Base-by-base conservation (phyloP, 2,888 invertebrate species). In the Endomychus coccineus region DNA sequence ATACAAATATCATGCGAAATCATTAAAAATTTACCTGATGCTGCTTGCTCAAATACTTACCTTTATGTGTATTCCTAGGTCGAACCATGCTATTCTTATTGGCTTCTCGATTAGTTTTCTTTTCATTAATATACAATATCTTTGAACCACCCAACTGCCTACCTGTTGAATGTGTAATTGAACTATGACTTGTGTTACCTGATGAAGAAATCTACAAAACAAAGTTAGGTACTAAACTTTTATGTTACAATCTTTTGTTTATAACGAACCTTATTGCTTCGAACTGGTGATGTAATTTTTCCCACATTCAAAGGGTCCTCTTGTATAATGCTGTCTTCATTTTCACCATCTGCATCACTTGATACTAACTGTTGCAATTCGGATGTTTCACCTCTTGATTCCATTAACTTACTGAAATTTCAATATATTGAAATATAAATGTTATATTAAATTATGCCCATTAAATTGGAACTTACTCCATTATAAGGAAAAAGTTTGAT, bases 351-450 rank as follows among this genome's bases (percentile, higher is more conserved):
- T 6, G 45, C 54, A 50, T 61, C 61, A 47, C 66, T 66, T 6
- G 64, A 63, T 16, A 67, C 67, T 40, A 67, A 48, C 45, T 67
- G 67, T 44, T 67, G 64, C 15, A 67, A 48, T 51, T 67, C 67
- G 12, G 61, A 62, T n/a, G 64, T 63, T 51, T 67, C 66, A 16
- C 59, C 61, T 42, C 61, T 51, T 16, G 64, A 59, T 54, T 67
- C 67, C 67, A 67, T 67, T 49, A 19, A n/a, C n/a, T n/a, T n/a
- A n/a, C n/a, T n/a, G n/a, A n/a, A n/a, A n/a, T n/a, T n/a, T n/a
- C n/a, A n/a, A n/a, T n/a, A n/a, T n/a, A n/a, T n/a, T n/a, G n/a
- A n/a, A n/a, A n/a, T n/a, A n/a, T n/a, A n/a, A n/a, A n/a, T n/a
- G n/a, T n/a, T n/a, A n/a, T n/a, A n/a, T n/a, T n/a, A n/a, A n/a